Percentiles rank a stretch among this genome's conserved stretches.
Evolutionary conservation across 2,113 vertebrate species (phyloP).

Genomic region (Microcebus griseorufus): DNA sequence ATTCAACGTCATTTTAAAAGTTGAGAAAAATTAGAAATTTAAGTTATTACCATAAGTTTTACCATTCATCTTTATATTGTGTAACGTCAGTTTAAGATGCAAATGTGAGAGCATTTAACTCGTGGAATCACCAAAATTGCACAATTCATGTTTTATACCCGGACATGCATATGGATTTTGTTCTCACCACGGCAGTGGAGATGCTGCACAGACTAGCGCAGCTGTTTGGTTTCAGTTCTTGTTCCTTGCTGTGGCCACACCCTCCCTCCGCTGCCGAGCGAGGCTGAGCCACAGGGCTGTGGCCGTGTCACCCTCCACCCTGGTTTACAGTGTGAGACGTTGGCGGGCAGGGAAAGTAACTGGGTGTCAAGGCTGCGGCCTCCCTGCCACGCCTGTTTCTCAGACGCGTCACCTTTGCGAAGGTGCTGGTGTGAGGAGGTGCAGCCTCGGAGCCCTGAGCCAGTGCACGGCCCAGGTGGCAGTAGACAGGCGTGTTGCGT

Average conservation of each 20-base stretch:
- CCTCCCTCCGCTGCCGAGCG: not conserved
- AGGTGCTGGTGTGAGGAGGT: not conserved
- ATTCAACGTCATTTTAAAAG: rapidly evolving
- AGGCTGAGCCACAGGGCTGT: not conserved
- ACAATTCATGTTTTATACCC: too few relatives aligned
- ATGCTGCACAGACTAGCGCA: not conserved
- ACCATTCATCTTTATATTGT: rapidly evolving
- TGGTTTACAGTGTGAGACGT: too few relatives aligned
- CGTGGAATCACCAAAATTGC: not conserved
- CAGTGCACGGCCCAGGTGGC: not conserved
- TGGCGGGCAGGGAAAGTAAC: too few relatives aligned
- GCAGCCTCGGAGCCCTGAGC: too few relatives aligned
- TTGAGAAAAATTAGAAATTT: not conserved
- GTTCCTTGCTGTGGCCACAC: not conserved
- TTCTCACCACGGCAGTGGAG: not conserved
- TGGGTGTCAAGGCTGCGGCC: not conserved
- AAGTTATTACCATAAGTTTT: rapidly evolving
- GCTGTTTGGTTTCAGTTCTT: not conserved
- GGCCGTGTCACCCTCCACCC: not conserved
- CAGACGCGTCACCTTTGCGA: not conserved
- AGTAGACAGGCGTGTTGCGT: too few relatives aligned
- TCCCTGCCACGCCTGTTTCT: not conserved
- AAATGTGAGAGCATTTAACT: rapidly evolving
- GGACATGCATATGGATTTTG: rapidly evolving
- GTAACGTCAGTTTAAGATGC: not conserved